Evolutionary conservation across 2,797 vertebrate species (phyloP), one percentile per base, ranked within the genome.

Genomic region (Morus bassanus): DNA sequence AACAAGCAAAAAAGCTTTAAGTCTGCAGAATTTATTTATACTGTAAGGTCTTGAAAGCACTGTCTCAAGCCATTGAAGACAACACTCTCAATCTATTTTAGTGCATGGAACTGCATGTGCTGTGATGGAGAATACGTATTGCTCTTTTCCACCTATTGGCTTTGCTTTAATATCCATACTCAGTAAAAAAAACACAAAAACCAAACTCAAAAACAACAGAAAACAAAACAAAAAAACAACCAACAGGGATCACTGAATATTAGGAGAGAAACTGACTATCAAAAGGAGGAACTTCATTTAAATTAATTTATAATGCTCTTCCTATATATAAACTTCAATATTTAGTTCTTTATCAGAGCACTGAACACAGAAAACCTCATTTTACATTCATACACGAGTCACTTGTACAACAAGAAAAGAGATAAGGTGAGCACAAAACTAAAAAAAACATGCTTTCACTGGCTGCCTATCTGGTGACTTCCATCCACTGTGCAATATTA

Each of bases 21-120:
- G 43, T 73, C 78, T 95, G n/a, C 33, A 85, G 73, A 92, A 96
- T 76, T 93, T 95, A 90, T 88, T 95, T 91, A 78, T 65, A 72
- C 59, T 7, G 13, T 54, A 92, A 91, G 50, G 75, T 92, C 83
- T 91, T 86, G 63, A 95, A 97, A 96, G 50, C 7, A 6, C 46
- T 67, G 63, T 88, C 85, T 91, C 89, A 91, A 91, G 68, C 46
- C 81, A 94, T 2, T 74, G 56, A 91, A 86, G 69, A 94, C 78
- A 91, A 82, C 93, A 86, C 13, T 87, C 46, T 61, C 80, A 13
- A 80, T 93, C 63, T 93, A 4, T 88, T 94, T 87, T 86, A 77
- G 81, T 85, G 77, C 60, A 45, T 45, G 43, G 43, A 45, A 45
- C 43, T 45, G 43, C 18, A 18, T 45, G 43, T 45, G 43, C 18